These are phyloP conservation scores for Geophilus truncorum DNA, from an alignment of 2,888 invertebrate genomes.

Conservation along the genomic window DNA sequence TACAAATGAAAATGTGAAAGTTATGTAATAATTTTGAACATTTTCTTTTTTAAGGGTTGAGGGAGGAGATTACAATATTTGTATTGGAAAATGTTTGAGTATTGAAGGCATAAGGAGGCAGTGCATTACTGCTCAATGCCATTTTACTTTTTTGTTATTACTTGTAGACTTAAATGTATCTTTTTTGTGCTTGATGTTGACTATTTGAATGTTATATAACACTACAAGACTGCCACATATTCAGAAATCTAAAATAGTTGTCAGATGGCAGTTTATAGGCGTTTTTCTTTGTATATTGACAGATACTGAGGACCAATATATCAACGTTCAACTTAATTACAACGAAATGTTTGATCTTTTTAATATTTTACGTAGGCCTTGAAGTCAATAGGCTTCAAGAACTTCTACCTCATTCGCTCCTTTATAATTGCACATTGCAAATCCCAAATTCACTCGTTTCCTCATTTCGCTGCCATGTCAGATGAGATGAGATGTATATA, in stretches of 20 bases:
- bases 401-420: conserved; percentile 3
- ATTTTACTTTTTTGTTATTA: neutral
- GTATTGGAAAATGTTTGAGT: neutral
- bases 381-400: neutral
- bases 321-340: neutral
- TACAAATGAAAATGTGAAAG: neutral
- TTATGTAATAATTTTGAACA: neutral
- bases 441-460: neutral
- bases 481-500: neutral
- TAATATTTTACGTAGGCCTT: neutral
- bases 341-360: neutral
- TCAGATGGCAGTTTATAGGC: neutral
- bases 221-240: conserved; percentile 10
- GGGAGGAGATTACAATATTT: neutral
- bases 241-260: neutral
- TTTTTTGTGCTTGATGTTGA: conserved; percentile 10
- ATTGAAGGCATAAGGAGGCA: neutral
- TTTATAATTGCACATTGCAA: neutral
- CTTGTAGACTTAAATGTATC: conserved; percentile 2
- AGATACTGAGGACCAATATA: conserved; percentile 4
- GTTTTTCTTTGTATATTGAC: conserved; percentile 9
- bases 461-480: neutral
- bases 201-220: conserved; percentile 10
- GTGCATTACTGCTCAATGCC: conserved; percentile 10
- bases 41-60: neutral